phyloP scores from a whole-genome alignment of 2,113 vertebrate species.

The Ophthalmolycus amberensis region DNA sequence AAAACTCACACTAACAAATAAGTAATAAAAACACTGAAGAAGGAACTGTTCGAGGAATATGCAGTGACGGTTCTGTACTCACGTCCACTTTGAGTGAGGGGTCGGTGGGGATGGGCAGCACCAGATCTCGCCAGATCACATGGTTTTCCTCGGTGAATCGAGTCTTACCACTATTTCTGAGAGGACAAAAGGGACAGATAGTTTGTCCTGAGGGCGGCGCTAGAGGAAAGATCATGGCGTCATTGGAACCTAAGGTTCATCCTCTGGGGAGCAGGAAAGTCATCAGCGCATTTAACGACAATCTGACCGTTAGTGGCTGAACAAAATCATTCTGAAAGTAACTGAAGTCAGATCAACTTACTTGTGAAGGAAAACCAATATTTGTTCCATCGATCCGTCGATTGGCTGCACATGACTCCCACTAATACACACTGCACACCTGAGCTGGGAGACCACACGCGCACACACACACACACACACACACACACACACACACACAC shows the following conservation, averaged over 20 bases:
- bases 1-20: not conserved
- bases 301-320: not conserved
- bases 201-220: too few relatives aligned
- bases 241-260: not conserved
- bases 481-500: not conserved
- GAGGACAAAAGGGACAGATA: not conserved
- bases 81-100: conserved; percentile 78
- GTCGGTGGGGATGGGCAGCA: conserved; percentile 78
- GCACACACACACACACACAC: not conserved
- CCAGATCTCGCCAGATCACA: conserved; percentile 68
- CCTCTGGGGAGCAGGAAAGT: not conserved
- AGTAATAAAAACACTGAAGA: not conserved
- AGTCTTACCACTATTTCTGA: conserved; percentile 65
- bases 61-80: conserved; percentile 30
- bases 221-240: not conserved
- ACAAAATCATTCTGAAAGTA: not conserved
- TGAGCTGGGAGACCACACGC: conserved; percentile 50
- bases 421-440: conserved; percentile 60
- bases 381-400: conserved; percentile 25
- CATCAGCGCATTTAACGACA: not conserved
- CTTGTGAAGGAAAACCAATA: rapidly evolving
- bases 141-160: conserved; percentile 64
- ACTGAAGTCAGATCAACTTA: conserved; percentile 18
- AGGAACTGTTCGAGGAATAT: too few relatives aligned
- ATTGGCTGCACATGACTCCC: conserved; percentile 63